Base-by-base conservation (phyloP, 2,113 vertebrate species). In the Neodon shergylaensis region DNA sequence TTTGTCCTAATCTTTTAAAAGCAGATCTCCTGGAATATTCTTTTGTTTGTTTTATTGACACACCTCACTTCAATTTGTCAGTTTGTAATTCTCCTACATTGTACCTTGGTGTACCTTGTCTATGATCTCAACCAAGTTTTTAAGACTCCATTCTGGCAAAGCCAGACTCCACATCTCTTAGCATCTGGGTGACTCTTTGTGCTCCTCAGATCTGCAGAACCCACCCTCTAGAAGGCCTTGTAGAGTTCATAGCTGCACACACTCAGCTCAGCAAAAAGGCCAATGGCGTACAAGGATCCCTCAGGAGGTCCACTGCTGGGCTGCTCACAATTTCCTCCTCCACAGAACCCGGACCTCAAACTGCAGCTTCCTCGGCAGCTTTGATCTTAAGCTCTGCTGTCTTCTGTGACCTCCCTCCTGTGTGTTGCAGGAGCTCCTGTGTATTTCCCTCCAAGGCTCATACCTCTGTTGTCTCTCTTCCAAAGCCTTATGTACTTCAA, bases 41-140 rank as follows among this genome's bases (percentile, higher is more conserved):
- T 66, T 82, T 44, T 49, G 31, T 87, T 92, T 61, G 17, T 92
- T 90, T 87, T 39, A 88, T 90, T 39, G 26, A 90, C 13, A 88
- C 33, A 7, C 26, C 2, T 94, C 61, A 91, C 83, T 77, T 72
- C 19, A 73, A 73, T 39, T 39, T 73, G 21, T n/a, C 39, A 84
- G 14, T 31, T 9, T 91, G 13, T 90, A 21, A 73, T 84, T 83
- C 7, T 83, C 39, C 17, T 76, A 36, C 42, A 3, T 22, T 36
- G 28, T 39, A 83, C 22, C 24, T 83, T 39, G 4, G 3, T 44
- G 7, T 31, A 7, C 8, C 17, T 44, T 68, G 70, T 73, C 42
- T 58, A 44, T 65, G 24, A 24, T 73, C 54, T 70, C 58, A 76
- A 21, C 2, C 36, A 68, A 70, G 2, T 72, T 78, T 54, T 72